Evolutionary conservation across 2,888 invertebrate genomes (phyloP).

Genomic region (Altica lythri): DNA sequence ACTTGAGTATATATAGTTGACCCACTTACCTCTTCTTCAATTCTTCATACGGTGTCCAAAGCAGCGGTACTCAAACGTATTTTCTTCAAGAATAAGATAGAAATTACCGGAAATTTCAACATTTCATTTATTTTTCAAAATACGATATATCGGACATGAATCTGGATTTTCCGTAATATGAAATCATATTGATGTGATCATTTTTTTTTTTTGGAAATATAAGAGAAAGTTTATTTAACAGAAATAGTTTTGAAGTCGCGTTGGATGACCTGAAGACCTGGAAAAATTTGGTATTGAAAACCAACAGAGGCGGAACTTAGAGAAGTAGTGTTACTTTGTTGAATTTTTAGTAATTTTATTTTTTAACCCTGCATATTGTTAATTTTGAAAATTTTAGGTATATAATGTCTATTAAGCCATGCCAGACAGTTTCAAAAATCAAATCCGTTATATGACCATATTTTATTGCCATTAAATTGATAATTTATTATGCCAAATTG

Average conservation of each 20-base stretch:
- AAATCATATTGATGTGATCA: not conserved
- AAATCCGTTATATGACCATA: no score
- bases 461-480: no score
- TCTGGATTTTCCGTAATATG: not conserved
- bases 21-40: slow-evolving; percentile 64
- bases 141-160: not conserved
- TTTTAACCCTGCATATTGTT: no score
- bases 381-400: no score
- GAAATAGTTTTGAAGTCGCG: slow-evolving; percentile 7
- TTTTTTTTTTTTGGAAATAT: slow-evolving; percentile 5
- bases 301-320: not conserved
- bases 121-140: not conserved
- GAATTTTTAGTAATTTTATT: no score
- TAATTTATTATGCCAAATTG: no score
- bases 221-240: slow-evolving; percentile 20
- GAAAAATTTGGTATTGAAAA: slow-evolving; percentile 3
- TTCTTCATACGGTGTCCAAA: not conserved
- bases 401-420: no score
- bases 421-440: no score
- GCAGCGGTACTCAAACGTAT: not conserved
- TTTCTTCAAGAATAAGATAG: not conserved
- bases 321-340: no score
- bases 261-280: slow-evolving; percentile 21
- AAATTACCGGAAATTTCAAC: no score
- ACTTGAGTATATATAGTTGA: slow-evolving; percentile 83